A percentile compares a stretch with the other conserved stretches of the same genome.
Conservation (phyloP, 2,113 vertebrate species). For the Penelope pileata region DNA sequence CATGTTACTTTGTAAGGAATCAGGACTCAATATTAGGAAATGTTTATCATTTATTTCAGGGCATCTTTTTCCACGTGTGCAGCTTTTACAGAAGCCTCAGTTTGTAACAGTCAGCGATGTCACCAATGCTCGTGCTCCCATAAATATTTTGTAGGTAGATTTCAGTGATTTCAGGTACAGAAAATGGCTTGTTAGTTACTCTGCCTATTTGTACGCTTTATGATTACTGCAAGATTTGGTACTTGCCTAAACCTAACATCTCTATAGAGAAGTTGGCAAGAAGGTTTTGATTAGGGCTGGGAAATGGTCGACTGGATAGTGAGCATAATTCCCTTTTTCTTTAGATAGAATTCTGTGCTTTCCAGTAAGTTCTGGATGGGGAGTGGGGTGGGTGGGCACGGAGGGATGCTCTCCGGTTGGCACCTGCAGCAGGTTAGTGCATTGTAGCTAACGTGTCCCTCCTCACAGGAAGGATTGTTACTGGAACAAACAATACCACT, state of each 20-base stretch:
- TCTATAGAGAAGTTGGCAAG: neutral
- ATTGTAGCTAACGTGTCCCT: neutral
- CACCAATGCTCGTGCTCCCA: neutral
- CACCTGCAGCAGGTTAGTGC: neutral
- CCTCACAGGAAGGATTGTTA: conserved; percentile 15
- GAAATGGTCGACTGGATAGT: neutral
- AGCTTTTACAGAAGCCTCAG: neutral
- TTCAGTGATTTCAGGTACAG: neutral
- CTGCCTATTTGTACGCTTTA: neutral
- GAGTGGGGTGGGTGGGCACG: neutral
- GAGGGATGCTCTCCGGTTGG: neutral
- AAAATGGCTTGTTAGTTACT: conserved; percentile 19
- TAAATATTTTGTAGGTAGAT: neutral
- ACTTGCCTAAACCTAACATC: neutral
- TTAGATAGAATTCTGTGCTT: neutral
- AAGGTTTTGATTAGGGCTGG: neutral
- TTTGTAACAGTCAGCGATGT: neutral
- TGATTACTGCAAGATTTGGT: neutral
- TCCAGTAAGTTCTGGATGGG: neutral
- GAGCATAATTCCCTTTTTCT: neutral
- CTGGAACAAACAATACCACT: conserved; percentile 28
- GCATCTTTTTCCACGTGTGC: neutral
- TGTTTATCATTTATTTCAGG: conserved; percentile 18
- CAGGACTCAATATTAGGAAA: neutral
- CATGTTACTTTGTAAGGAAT: neutral